phyloP scores from a whole-genome alignment of 1,140 invertebrate genomes.

The Drosophila sechellia region DNA sequence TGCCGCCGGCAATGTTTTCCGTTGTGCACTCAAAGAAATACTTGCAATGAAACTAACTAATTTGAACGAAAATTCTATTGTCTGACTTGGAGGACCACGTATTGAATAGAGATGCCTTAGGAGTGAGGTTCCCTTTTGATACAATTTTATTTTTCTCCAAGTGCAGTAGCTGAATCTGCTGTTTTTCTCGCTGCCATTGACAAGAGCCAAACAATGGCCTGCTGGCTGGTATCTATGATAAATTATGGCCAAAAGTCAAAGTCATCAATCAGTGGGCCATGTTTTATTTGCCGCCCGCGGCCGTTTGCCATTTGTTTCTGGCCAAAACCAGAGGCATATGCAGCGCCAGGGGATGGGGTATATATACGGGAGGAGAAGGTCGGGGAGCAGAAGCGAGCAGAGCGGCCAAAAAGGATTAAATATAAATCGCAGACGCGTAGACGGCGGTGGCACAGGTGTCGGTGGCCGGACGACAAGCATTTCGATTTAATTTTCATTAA shows the following conservation, averaged over 20 bases:
- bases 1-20: slow-evolving; percentile 49
- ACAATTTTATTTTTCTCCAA: neutral
- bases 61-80: neutral
- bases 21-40: slow-evolving; percentile 1
- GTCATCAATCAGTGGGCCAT: slow-evolving; percentile 76
- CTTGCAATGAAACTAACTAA: neutral
- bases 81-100: neutral
- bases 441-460: slow-evolving; percentile 54
- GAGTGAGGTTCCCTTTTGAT: too few species aligned
- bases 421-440: slow-evolving; percentile 68
- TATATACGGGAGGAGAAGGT: too few species aligned
- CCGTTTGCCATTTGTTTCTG: slow-evolving; percentile 60
- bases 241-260: slow-evolving; percentile 82
- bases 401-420: slow-evolving; percentile 63
- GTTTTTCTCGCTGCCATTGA: slow-evolving; percentile 53
- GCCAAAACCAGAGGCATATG: slow-evolving; percentile 38
- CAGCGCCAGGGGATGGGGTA: neutral
- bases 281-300: slow-evolving; percentile 75
- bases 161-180: slow-evolving; percentile 28
- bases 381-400: neutral
- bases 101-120: neutral
- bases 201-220: slow-evolving; percentile 53
- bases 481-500: slow-evolving; percentile 84
- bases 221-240: slow-evolving; percentile 75
- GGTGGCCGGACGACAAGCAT: slow-evolving; percentile 59